Conservation (phyloP, 2,113 vertebrate genomes). For the Taurulus bubalis region DNA sequence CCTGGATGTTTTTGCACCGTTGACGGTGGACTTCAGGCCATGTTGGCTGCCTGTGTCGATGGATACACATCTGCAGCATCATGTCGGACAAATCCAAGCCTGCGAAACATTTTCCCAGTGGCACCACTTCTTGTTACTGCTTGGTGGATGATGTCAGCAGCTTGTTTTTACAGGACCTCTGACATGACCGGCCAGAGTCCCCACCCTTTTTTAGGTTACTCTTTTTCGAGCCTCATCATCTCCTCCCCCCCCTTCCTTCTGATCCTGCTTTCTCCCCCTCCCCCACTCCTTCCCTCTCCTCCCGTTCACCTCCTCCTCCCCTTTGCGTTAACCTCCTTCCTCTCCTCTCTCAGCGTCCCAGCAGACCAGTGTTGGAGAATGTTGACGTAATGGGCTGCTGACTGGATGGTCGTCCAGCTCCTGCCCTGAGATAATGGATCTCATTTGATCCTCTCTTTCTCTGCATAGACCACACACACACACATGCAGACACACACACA, state of each 20-base stretch:
- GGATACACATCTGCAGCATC: slow-evolving; percentile 6
- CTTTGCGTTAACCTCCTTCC: not conserved
- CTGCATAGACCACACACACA: slow-evolving; percentile 8
- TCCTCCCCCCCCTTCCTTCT: not conserved
- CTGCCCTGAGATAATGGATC: slow-evolving; percentile 72
- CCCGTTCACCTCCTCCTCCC: not conserved
- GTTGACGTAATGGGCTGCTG: slow-evolving; percentile 69
- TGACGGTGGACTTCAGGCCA: not conserved
- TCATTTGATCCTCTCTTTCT: slow-evolving; percentile 45
- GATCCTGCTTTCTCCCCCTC: slow-evolving; percentile 2
- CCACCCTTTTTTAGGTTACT: not conserved
- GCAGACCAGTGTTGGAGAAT: slow-evolving; percentile 42
- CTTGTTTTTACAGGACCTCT: slow-evolving; percentile 33
- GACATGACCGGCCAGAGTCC: not conserved
- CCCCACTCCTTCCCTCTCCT: slow-evolving; percentile 1
- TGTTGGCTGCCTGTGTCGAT: not conserved
- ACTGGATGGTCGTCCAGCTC: slow-evolving; percentile 57
- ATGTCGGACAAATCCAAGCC: slow-evolving; percentile 10
- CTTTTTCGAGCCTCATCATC: not conserved
- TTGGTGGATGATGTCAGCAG: slow-evolving; percentile 30
- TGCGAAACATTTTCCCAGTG: slow-evolving; percentile 3
- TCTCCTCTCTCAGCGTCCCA: slow-evolving; percentile 31
- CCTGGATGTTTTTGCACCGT: slow-evolving; percentile 1
- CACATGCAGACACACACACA: slow-evolving; percentile 31
- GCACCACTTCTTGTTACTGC: not conserved